A percentile compares a stretch with the other conserved stretches of the same genome.
Conservation (phyloP, 2,113 vertebrate species). For the Halichoerus grypus region DNA sequence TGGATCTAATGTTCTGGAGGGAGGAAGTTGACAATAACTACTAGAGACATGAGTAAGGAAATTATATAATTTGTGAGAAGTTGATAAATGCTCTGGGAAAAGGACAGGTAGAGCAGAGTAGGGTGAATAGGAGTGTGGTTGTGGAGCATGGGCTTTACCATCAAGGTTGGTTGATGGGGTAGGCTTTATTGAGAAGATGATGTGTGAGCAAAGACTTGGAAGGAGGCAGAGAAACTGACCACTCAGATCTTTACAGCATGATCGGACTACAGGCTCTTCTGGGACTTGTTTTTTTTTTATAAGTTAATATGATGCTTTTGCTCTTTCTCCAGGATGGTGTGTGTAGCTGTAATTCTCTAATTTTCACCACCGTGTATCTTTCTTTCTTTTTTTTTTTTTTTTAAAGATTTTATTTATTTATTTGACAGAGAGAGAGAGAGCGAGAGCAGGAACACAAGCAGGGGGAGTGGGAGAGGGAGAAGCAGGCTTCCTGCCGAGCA, state of each 20-base stretch:
- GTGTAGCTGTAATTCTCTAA: neutral
- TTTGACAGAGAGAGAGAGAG: too few species aligned
- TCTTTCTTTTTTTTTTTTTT: neutral
- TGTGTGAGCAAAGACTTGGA: neutral
- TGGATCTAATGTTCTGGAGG: neutral
- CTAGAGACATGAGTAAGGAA: neutral
- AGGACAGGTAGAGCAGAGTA: neutral
- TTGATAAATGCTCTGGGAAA: neutral
- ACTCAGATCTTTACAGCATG: neutral
- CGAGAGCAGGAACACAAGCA: too few species aligned
- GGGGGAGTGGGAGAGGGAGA: too few species aligned
- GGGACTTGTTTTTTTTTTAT: neutral
- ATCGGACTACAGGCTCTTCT: neutral
- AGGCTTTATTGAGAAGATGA: neutral
- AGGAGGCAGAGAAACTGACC: neutral
- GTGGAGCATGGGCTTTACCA: neutral
- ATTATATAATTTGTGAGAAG: neutral
- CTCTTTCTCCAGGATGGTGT: neutral
- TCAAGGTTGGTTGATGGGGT: neutral
- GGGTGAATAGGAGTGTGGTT: neutral
- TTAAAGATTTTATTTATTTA: too few species aligned
- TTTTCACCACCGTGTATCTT: neutral
- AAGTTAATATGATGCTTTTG: neutral
- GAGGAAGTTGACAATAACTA: neutral
- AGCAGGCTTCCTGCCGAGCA: too few species aligned